Percentiles rank a stretch among this genome's conserved stretches.
Conservation (phyloP, 2,888 invertebrate genomes). For the Chromoteleia sp. region DNA sequence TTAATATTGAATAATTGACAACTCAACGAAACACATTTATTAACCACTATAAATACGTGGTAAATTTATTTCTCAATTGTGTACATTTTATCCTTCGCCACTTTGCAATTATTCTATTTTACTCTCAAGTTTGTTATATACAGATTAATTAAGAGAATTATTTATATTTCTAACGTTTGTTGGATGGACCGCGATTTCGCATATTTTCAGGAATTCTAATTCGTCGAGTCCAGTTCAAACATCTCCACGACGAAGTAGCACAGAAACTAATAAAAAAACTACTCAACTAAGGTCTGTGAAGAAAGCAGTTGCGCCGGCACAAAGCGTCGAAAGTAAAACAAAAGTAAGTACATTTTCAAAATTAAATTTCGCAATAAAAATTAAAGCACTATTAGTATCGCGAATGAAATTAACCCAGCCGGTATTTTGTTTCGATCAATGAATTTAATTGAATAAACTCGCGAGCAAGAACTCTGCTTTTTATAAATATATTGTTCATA, state of each 20-base stretch:
- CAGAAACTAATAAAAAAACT: constrained; percentile 55
- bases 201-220: constrained; percentile 60
- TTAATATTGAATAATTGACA: too few relatives aligned
- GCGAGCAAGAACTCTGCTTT: constrained; percentile 2
- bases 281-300: constrained; percentile 50
- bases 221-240: constrained; percentile 60
- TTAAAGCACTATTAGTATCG: constrained; percentile 1
- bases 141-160: too few relatives aligned
- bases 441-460: constrained; percentile 25
- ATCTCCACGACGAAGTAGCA: constrained; percentile 47
- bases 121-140: too few relatives aligned
- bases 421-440: constrained; percentile 9
- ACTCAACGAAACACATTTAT: too few relatives aligned
- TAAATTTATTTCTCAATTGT: too few relatives aligned
- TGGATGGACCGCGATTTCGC: background rate
- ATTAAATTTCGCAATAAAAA: constrained; percentile 50
- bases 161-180: background rate
- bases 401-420: constrained; percentile 21
- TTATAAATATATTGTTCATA: constrained; percentile 5
- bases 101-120: too few relatives aligned
- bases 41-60: too few relatives aligned
- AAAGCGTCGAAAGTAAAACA: constrained; percentile 56
- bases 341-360: constrained; percentile 60
- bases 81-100: too few relatives aligned
- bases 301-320: constrained; percentile 29